Evolutionary conservation across 2,888 invertebrate species (phyloP), one percentile per base, ranked within the genome.

Genomic region (Leptopterna dolabrata): DNA sequence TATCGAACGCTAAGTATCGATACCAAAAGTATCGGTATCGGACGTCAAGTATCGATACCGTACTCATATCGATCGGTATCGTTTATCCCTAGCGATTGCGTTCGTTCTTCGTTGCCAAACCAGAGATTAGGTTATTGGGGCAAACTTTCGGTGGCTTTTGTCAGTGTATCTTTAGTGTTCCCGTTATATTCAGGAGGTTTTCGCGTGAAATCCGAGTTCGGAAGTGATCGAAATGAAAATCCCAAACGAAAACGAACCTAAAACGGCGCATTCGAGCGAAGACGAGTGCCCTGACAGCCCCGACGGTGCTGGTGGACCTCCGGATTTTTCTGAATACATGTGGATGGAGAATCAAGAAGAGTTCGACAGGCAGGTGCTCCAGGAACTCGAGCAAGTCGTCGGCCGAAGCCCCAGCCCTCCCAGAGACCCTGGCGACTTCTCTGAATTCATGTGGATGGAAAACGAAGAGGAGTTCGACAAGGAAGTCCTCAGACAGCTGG

Each of bases 311-410:
- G 71, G 47, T 0, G 73, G 36, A 9, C 84, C 84, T n/a, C 30
- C 27, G 4, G 97, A 97, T 92, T 97, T 97, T 91, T 95, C 96
- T 0, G 97, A 97, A 91, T 97, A 97, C 91, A 94, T 97, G 93
- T 97, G 97, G 97, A 97, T 97, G 97, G 97, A 97, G 91, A 96
- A 97, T 90, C 96, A 97, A 91, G 97, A 98, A 91, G 97, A 97
- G 91, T 97, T 97, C 91, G 97, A 98, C 91, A 96, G 96, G 92
- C 96, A 97, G 96, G 96, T 97, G 89, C 94, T 97, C 93, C 85
- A 85, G 27, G 85, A 85, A 29, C 45, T 85, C 73, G 85, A 85
- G 36, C 27, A 85, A 36, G 85, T 85, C 71, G 85, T 73, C 45
- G 83, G 83, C 3, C 29, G 81, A 29, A 45, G 63, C 45, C 86